These are phyloP conservation scores for Prolemur simus DNA, from an alignment of 2,113 vertebrate species.

Conservation along the genomic window DNA sequence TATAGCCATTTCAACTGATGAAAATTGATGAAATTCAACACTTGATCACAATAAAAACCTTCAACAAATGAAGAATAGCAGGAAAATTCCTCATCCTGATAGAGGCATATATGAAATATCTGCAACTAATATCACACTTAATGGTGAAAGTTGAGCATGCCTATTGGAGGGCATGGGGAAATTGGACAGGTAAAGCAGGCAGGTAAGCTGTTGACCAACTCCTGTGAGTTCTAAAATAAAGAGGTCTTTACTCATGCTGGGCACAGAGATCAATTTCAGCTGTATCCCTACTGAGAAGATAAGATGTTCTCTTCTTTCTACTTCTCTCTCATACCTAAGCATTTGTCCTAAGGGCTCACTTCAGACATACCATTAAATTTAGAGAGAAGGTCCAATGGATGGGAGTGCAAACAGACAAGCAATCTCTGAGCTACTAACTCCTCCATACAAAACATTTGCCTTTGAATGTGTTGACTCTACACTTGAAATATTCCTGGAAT, in stretches of 20 bases:
- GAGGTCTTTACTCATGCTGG: neutral
- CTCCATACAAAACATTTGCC: neutral
- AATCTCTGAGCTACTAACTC: neutral
- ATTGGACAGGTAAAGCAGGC: neutral
- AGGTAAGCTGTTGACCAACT: neutral
- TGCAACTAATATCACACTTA: neutral
- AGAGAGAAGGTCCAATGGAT: neutral
- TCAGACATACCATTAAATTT: neutral
- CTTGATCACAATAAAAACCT: neutral
- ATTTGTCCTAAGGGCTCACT: neutral
- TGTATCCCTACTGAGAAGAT: neutral
- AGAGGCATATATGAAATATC: neutral
- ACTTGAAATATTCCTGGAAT: neutral
- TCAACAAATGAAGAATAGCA: neutral
- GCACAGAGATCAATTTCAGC: neutral
- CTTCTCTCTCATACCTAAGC: neutral
- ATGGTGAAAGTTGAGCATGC: neutral
- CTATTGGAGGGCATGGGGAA: neutral
- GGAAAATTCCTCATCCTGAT: neutral
- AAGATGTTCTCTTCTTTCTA: neutral
- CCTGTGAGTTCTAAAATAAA: neutral
- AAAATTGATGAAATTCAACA: neutral
- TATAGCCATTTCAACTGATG: neutral
- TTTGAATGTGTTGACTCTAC: neutral
- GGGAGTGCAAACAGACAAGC: neutral